Conservation (phyloP, 1,140 invertebrate species). For the Caenorhabditis elegans region WBcel235 BX284602.5:7971001-7971500, state of each 20-base stretch:
- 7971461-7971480: slow-evolving; percentile 10
- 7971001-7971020: too few relatives aligned
- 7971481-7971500: not conserved
- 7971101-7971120: too few relatives aligned
- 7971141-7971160: too few relatives aligned
- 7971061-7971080: too few relatives aligned
- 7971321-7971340: not conserved
- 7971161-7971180: too few relatives aligned
- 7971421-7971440: not conserved
- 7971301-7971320: not conserved
- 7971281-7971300: not conserved
- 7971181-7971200: too few relatives aligned
- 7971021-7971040: too few relatives aligned
- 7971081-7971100: too few relatives aligned
- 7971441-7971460: slow-evolving; percentile 12
- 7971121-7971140: too few relatives aligned
- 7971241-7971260: too few relatives aligned
- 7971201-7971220: too few relatives aligned
- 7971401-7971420: slow-evolving; percentile 2
- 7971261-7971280: not conserved
- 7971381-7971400: not conserved
- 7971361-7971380: not conserved
- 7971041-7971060: too few relatives aligned
- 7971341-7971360: not conserved
- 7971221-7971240: not conserved